phyloP scores from a whole-genome alignment of 2,113 vertebrate species.

The Gymnogyps californianus region DNA sequence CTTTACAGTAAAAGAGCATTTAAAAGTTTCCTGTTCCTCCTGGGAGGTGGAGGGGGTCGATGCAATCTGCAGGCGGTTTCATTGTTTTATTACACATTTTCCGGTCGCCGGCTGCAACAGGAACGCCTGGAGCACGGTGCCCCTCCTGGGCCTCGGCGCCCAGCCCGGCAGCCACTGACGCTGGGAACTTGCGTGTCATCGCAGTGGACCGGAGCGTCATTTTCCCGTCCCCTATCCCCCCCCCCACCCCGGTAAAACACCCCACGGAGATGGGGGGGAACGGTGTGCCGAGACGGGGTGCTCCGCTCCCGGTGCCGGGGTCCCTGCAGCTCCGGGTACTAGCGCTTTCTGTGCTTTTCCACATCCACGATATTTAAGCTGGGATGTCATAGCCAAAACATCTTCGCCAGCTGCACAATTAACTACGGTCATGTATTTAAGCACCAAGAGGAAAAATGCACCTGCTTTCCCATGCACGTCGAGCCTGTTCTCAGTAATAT shows the following conservation, averaged over 20 bases:
- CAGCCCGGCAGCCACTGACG: background rate
- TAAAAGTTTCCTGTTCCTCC: slow-evolving; percentile 14
- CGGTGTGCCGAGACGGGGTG: fast-evolving
- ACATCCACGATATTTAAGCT: fast-evolving
- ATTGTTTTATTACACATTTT: slow-evolving; percentile 14
- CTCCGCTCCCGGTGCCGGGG: fast-evolving
- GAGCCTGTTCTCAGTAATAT: background rate
- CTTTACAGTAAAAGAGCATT: background rate
- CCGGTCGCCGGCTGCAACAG: background rate
- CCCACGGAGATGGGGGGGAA: background rate
- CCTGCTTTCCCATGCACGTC: slow-evolving; percentile 15
- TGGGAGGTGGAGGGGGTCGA: background rate
- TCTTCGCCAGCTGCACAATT: background rate
- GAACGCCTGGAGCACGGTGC: background rate
- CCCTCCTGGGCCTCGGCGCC: background rate
- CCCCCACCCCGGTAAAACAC: background rate
- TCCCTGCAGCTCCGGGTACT: background rate
- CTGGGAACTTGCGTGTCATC: background rate
- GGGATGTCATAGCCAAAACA: background rate
- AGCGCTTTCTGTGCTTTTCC: background rate
- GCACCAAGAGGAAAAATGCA: background rate
- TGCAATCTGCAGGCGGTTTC: background rate
- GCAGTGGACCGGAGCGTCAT: fast-evolving
- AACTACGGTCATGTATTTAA: background rate
- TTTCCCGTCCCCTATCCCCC: too few relatives aligned